phyloP scores from a whole-genome alignment of 2,113 vertebrate genomes.

The Anser cygnoides region DNA sequence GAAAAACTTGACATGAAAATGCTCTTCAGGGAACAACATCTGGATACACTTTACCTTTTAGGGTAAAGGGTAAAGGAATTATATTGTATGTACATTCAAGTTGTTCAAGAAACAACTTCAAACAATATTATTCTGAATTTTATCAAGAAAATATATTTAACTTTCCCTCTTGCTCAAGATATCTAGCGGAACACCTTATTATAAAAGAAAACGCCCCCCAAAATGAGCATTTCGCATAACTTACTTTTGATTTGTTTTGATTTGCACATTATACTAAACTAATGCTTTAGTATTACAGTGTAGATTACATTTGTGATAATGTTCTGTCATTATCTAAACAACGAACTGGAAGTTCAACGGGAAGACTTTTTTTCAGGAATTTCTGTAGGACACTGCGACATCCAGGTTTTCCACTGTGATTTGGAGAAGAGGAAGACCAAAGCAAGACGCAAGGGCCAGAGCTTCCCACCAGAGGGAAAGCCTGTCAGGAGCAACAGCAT shows the following conservation, averaged over 20 bases:
- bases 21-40: neutral
- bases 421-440: neutral
- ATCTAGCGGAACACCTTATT: neutral
- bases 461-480: neutral
- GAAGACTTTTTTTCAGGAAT: neutral
- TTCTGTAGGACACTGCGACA: neutral
- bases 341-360: neutral
- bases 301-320: neutral
- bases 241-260: neutral
- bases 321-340: neutral
- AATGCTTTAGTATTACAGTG: neutral
- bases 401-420: neutral
- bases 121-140: neutral
- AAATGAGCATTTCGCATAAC: neutral
- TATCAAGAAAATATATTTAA: neutral
- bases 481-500: neutral
- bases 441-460: neutral
- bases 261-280: neutral
- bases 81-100: rapidly evolving
- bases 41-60: neutral
- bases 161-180: neutral
- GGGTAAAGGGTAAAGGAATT: neutral
- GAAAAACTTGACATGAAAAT: neutral
- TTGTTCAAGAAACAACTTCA: neutral
- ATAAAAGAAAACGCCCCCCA: neutral